phyloP scores from a whole-genome alignment of 1,140 invertebrate species.

The Hycleus cichorii region DNA sequence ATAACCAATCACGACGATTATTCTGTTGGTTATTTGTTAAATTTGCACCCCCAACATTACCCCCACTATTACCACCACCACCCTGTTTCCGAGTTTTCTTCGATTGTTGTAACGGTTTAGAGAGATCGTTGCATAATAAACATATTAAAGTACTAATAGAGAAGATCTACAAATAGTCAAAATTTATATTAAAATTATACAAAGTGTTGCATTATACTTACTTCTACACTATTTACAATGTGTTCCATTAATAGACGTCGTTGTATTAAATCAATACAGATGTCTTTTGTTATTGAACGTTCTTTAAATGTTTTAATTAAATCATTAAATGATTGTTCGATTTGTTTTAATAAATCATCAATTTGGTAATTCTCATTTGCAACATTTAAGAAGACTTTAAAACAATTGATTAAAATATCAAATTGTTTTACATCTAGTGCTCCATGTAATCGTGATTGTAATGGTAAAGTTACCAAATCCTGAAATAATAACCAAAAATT shows the following conservation, averaged over 20 bases:
- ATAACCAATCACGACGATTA: constrained; percentile 21
- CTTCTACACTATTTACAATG: constrained; percentile 33
- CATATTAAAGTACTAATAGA: constrained; percentile 27
- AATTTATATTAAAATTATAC: neutral
- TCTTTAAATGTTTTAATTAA: constrained; percentile 15
- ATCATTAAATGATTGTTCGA: constrained; percentile 18
- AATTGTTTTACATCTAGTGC: constrained; percentile 26
- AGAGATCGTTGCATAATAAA: constrained; percentile 28
- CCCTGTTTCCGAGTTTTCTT: no score
- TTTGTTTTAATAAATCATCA: constrained; percentile 14
- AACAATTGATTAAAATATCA: constrained; percentile 22
- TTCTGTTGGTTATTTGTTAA: constrained; percentile 24
- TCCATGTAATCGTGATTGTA: constrained; percentile 31
- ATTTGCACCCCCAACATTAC: constrained; percentile 26
- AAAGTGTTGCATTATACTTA: constrained; percentile 14
- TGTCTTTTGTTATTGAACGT: constrained; percentile 11
- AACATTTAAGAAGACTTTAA: constrained; percentile 25
- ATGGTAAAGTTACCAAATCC: constrained; percentile 28
- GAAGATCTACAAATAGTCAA: constrained; percentile 25
- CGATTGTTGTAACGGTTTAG: constrained; percentile 21
- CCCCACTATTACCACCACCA: neutral
- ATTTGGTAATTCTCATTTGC: constrained; percentile 16
- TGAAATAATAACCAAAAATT: constrained; percentile 5
- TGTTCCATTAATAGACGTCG: constrained; percentile 28
- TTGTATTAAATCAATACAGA: constrained; percentile 20